Evolutionary conservation across 1,140 invertebrate genomes (phyloP).

Genomic region (Magallana angulata): DNA sequence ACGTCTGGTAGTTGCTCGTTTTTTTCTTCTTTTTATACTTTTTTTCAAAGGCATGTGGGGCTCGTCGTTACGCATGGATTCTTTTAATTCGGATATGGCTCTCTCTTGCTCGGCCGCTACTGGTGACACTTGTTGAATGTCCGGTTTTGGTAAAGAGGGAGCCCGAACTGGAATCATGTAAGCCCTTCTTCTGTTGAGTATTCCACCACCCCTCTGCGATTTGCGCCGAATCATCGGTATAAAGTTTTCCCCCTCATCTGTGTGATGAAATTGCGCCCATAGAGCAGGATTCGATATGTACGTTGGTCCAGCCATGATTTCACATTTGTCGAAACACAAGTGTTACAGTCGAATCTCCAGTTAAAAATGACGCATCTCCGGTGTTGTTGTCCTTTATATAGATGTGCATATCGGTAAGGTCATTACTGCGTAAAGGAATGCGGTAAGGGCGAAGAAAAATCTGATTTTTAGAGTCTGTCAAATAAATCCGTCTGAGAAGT

Average conservation of each 20-base stretch:
- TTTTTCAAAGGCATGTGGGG: slow-evolving; percentile 40
- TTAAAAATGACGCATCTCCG: neutral
- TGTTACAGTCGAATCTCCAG: slow-evolving; percentile 34
- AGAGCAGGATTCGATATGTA: slow-evolving; percentile 26
- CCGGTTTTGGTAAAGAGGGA: neutral
- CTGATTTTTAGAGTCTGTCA: neutral
- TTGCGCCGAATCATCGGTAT: neutral
- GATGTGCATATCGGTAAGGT: slow-evolving; percentile 34
- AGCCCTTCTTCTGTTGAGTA: neutral
- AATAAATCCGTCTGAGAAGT: slow-evolving; percentile 28
- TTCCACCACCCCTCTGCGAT: slow-evolving; percentile 17
- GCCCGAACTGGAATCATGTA: slow-evolving; percentile 32
- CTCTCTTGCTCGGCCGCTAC: slow-evolving; percentile 38
- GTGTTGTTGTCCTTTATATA: slow-evolving; percentile 39
- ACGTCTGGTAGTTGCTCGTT: slow-evolving; percentile 1
- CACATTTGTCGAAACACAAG: slow-evolving; percentile 9
- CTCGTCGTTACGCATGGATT: slow-evolving; percentile 27
- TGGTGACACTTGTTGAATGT: slow-evolving; percentile 27
- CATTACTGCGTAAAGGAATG: slow-evolving; percentile 19
- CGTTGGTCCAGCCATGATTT: neutral
- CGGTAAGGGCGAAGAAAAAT: slow-evolving; percentile 11
- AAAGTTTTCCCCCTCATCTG: neutral
- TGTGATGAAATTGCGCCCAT: slow-evolving; percentile 12
- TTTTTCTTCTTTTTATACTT: slow-evolving; percentile 15
- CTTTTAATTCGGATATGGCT: slow-evolving; percentile 39